Evolutionary conservation across 2,113 vertebrate genomes (phyloP), one percentile per base, ranked within the genome.

Genomic region (Platichthys flesus): DNA sequence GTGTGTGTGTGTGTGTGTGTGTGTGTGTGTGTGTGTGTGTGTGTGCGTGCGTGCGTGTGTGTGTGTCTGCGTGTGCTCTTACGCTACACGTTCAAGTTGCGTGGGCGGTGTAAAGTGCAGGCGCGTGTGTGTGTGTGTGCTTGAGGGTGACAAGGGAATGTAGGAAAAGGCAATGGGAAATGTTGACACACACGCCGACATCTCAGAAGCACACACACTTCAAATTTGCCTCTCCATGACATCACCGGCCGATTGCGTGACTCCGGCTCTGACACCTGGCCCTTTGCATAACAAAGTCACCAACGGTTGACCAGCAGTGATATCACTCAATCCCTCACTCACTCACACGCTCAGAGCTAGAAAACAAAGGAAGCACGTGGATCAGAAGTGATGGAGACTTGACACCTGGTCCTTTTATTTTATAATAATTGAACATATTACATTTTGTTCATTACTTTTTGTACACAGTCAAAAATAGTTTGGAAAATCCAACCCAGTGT

Each of bases 261-360:
- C 79, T 77, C 69, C 57, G 21, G 12, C 54, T 40, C 54, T 10
- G 71, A 77, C 79, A 83, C 78, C 78, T 59, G 80, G 74, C 56
- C 67, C 35, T 84, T 87, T 88, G 83, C 87, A 83, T 82, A 65
- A 60, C 80, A 76, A 67, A 80, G 61, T 80, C 49, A 31, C 66
- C 70, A 42, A 74, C 63, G 54, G 75, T 67, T 71, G 71, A 80
- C 73, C 37, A 42, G 76, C 21, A 63, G 45, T 89, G 86, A 90
- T 62, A 77, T 86, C 79, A 78, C 51, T 67, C 56, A 47, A 73
- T 86, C 79, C 76, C 45, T 67, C 51, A 47, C 10, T 12, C 47
- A 18, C 47, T 49, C 47, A 51, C 47, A 5, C 47, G 18, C 4
- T 18, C 47, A 18, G 15, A 64, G 65, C 28, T 4, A 12, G 20